Percentiles rank a stretch among this genome's conserved stretches.
Evolutionary conservation across 2,888 invertebrate species (phyloP).

Genomic region (Rhagophthalmus giganteus): DNA sequence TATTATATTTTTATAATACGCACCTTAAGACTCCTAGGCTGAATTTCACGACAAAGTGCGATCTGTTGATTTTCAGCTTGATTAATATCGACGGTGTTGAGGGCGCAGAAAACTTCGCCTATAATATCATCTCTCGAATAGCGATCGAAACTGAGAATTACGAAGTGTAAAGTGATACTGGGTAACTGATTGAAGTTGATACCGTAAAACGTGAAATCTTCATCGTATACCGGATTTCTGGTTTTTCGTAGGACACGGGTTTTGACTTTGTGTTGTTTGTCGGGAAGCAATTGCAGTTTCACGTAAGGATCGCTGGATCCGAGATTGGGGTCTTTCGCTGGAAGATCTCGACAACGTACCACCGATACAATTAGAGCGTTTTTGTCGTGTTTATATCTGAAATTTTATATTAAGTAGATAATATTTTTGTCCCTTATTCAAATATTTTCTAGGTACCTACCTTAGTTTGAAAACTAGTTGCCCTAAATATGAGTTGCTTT

Average conservation of each 20-base stretch:
- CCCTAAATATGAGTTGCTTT: constrained; percentile 74
- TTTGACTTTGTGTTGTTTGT: constrained; percentile 97
- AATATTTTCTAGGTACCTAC: constrained; percentile 50
- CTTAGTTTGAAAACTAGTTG: constrained; percentile 86
- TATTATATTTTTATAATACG: constrained; percentile 18
- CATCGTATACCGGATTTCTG: constrained; percentile 94
- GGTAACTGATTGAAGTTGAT: constrained; percentile 83
- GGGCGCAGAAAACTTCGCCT: constrained; percentile 92
- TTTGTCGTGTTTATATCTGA: constrained; percentile 86
- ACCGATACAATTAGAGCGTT: constrained; percentile 91
- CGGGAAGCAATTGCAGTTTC: constrained; percentile 94
- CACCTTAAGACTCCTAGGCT: constrained; percentile 91
- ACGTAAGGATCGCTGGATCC: constrained; percentile 95
- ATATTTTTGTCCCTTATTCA: not conserved
- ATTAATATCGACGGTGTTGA: constrained; percentile 67
- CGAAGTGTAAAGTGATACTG: constrained; percentile 90
- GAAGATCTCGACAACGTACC: constrained; percentile 85
- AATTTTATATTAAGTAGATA: constrained; percentile 29
- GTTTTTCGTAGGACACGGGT: constrained; percentile 95
- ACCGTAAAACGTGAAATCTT: constrained; percentile 99
- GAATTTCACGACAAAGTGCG: constrained; percentile 84
- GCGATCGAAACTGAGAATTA: constrained; percentile 87
- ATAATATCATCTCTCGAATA: constrained; percentile 98
- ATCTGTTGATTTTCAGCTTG: constrained; percentile 78
- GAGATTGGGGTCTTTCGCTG: constrained; percentile 78